Evolutionary conservation across 2,888 invertebrate species (phyloP).

Genomic region (Oscheius myriophilus): DNA sequence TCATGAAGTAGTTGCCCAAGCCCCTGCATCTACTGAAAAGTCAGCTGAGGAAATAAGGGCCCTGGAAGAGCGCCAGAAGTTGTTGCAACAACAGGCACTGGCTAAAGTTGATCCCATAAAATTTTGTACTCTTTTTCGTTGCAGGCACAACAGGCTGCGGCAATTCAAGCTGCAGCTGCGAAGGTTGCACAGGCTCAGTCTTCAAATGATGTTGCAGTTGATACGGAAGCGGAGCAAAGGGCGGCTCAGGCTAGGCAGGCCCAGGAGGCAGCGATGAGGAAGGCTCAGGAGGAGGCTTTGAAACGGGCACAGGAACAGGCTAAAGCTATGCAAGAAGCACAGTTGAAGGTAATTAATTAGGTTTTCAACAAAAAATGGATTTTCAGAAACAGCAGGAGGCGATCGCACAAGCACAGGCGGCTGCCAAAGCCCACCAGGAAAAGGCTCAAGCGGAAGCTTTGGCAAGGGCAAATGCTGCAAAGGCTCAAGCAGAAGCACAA

Average conservation of each 20-base stretch:
- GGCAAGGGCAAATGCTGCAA: conserved; percentile 35
- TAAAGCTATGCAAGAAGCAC: conserved; percentile 21
- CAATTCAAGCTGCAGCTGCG: conserved; percentile 52
- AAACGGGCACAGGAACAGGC: conserved; percentile 31
- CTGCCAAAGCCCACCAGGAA: conserved; percentile 32
- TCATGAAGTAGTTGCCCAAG: conserved; percentile 42
- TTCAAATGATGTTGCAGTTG: conserved; percentile 18
- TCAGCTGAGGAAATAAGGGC: conserved; percentile 46
- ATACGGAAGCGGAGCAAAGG: conserved; percentile 26
- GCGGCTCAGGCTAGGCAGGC: conserved; percentile 29
- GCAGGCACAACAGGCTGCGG: conserved; percentile 49
- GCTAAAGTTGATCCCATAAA: conserved; percentile 32
- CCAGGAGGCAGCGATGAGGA: conserved; percentile 24
- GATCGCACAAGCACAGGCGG: conserved; percentile 24
- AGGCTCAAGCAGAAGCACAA: conserved; percentile 34
- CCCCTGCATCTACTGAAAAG: conserved; percentile 33
- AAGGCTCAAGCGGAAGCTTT: conserved; percentile 40
- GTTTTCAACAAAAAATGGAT: neutral
- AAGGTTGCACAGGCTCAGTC: conserved; percentile 44
- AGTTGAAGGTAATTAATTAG: neutral
- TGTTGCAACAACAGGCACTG: conserved; percentile 45
- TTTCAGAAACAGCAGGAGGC: conserved; percentile 28
- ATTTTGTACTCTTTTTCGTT: neutral
- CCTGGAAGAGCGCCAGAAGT: conserved; percentile 43
- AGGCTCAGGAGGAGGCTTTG: conserved; percentile 38